These are phyloP conservation scores for Hoplodrina blanda DNA, from an alignment of 2,888 invertebrate genomes.

Conservation along the genomic window DNA sequence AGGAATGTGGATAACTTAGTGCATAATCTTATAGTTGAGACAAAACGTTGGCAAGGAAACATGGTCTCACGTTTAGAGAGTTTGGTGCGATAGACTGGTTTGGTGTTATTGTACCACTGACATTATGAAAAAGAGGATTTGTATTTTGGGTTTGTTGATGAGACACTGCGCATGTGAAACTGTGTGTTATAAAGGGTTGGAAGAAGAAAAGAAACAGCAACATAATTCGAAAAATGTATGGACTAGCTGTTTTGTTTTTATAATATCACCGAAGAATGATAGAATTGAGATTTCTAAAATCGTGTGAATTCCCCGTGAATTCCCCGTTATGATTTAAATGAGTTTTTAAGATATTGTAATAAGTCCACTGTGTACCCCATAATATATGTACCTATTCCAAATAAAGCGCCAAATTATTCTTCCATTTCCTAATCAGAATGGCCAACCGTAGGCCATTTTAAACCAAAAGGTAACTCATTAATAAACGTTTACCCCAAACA, in stretches of 20 bases:
- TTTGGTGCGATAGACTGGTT: background rate
- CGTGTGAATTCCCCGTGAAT: no score
- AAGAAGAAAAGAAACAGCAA: no score
- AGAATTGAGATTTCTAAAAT: no score
- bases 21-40: conserved; percentile 46
- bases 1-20: conserved; percentile 68
- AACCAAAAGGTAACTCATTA: conserved; percentile 57
- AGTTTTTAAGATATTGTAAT: no score
- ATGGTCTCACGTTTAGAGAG: background rate
- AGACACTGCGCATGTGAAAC: no score
- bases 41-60: conserved; percentile 31
- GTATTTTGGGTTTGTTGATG: background rate
- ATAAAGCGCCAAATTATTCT: background rate
- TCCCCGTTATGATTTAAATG: no score
- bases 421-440: conserved; percentile 22
- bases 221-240: no score
- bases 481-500: conserved; percentile 57
- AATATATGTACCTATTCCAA: no score
- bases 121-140: background rate
- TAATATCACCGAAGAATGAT: no score
- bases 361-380: no score
- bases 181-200: no score
- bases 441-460: conserved; percentile 29
- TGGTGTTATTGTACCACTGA: conserved; percentile 11
- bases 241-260: no score